Evolutionary conservation across 1,140 invertebrate species (phyloP).

Genomic region (Alviniconcha marisindica): DNA sequence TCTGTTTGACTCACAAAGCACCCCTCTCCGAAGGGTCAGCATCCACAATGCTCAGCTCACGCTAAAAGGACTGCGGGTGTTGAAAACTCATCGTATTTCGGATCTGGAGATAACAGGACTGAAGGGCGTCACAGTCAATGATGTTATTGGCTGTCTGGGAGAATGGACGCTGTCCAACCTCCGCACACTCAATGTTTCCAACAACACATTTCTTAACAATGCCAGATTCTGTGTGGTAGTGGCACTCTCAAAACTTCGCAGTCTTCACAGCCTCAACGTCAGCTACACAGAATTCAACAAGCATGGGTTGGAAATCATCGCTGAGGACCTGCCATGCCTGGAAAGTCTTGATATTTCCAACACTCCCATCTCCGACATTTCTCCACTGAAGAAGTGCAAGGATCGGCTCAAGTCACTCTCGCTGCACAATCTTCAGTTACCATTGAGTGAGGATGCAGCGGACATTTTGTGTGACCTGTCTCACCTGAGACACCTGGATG

Average conservation of each 20-base stretch:
- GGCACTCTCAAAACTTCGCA: conserved; percentile 77
- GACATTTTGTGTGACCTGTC: conserved; percentile 80
- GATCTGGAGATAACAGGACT: conserved; percentile 81
- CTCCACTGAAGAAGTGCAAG: conserved; percentile 81
- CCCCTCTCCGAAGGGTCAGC: conserved; percentile 79
- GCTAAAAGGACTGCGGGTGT: conserved; percentile 81
- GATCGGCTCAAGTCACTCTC: conserved; percentile 81
- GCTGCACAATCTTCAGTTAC: conserved; percentile 83
- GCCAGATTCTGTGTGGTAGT: conserved; percentile 75
- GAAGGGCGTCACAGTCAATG: conserved; percentile 81
- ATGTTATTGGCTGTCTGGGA: conserved; percentile 83
- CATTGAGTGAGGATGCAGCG: conserved; percentile 75
- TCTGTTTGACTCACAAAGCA: conserved; percentile 83
- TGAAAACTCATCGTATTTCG: conserved; percentile 82
- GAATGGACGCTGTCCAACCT: conserved; percentile 86
- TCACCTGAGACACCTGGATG: conserved; percentile 81
- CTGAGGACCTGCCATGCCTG: conserved; percentile 83
- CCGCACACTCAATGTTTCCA: conserved; percentile 82
- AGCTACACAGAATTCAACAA: conserved; percentile 85
- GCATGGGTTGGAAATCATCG: conserved; percentile 83
- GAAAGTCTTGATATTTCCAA: conserved; percentile 85
- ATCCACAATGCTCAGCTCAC: conserved; percentile 78
- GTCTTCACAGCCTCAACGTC: conserved; percentile 83
- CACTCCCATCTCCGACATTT: conserved; percentile 83
- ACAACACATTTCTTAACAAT: conserved; percentile 82